Evolutionary conservation across 2,797 vertebrate genomes (phyloP).

Genomic region (Siniperca obscura): DNA sequence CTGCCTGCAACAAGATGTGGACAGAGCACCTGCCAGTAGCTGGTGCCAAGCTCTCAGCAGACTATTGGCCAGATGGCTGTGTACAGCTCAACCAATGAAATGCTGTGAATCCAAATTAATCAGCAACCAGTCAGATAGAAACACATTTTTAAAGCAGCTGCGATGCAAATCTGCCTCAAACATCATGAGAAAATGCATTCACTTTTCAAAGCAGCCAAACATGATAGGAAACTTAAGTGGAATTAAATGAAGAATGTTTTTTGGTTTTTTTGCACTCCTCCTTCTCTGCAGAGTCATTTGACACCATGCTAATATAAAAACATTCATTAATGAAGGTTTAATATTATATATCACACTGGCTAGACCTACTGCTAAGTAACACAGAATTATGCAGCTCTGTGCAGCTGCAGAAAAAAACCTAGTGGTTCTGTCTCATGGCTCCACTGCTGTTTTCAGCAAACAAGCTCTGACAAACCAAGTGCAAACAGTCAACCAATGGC

Average conservation of each 20-base stretch:
- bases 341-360: not conserved
- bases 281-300: not conserved
- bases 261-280: not conserved
- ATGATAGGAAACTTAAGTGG: not conserved
- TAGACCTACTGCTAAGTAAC: not conserved
- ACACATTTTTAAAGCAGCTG: constrained; percentile 6
- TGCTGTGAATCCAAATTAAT: not conserved
- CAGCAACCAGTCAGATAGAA: not conserved
- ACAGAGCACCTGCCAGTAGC: constrained; percentile 19
- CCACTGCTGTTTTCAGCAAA: not conserved
- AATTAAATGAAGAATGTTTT: not conserved
- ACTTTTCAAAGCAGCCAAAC: not conserved
- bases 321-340: not conserved
- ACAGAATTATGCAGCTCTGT: not conserved
- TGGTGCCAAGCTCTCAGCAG: constrained; percentile 17
- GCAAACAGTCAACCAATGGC: not conserved
- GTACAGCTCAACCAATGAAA: constrained; percentile 17
- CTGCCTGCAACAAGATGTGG: not conserved
- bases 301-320: not conserved
- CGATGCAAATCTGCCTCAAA: not conserved
- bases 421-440: not conserved
- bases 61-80: constrained; percentile 30
- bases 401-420: not conserved
- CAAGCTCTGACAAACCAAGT: not conserved
- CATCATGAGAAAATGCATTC: not conserved